phyloP scores from a whole-genome alignment of 2,797 vertebrate species.

The Tiaroga cobitis region DNA sequence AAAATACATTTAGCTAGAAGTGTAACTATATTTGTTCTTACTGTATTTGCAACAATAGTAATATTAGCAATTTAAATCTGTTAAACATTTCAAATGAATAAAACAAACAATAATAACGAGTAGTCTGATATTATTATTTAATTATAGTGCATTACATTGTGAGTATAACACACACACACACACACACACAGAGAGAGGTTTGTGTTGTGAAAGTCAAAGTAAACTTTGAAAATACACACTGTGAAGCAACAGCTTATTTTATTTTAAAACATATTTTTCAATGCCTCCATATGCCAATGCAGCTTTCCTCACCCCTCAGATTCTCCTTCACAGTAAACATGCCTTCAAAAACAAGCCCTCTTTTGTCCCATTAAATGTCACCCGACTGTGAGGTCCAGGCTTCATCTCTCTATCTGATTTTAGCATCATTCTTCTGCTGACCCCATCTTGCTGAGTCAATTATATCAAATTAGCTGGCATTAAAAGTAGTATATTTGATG shows the following conservation, averaged over 20 bases:
- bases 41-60: background rate
- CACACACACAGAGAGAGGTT: background rate
- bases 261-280: background rate
- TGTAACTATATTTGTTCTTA: background rate
- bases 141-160: background rate
- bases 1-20: background rate
- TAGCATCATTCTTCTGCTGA: conserved; percentile 49
- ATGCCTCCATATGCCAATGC: background rate
- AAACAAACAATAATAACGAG: background rate
- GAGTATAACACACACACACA: background rate
- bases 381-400: conserved; percentile 23
- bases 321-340: background rate
- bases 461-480: conserved; percentile 59
- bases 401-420: conserved; percentile 36
- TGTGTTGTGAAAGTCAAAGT: background rate
- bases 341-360: conserved; percentile 19
- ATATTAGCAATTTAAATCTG: background rate
- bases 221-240: background rate
- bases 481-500: conserved; percentile 57
- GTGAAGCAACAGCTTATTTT: background rate
- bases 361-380: conserved; percentile 41
- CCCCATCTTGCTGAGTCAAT: conserved; percentile 61
- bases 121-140: background rate
- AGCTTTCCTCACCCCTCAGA: background rate
- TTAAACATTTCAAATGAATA: background rate